Conservation (phyloP, 2,888 invertebrate species). For the Hololepta plana region DNA sequence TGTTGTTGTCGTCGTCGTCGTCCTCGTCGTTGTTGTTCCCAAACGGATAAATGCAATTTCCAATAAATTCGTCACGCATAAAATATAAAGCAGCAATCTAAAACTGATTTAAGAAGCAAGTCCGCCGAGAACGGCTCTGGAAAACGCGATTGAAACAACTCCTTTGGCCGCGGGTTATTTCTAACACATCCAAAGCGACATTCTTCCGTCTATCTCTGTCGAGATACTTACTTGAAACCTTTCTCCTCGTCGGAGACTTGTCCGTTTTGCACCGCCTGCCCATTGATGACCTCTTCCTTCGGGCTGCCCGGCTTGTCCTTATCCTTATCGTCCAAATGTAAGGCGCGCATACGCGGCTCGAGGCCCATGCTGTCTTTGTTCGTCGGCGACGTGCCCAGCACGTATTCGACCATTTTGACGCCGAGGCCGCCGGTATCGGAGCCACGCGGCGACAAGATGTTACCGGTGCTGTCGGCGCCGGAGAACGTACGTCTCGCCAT, state of each 20-base stretch:
- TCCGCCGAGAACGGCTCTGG: too few species aligned
- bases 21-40: too few species aligned
- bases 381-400: slow-evolving; percentile 82
- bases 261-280: slow-evolving; percentile 31
- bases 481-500: slow-evolving; percentile 62
- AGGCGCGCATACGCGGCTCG: slow-evolving; percentile 44
- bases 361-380: slow-evolving; percentile 42
- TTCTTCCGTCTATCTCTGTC: slow-evolving; percentile 2
- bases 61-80: too few species aligned
- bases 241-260: slow-evolving; percentile 30
- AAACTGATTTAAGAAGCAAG: too few species aligned
- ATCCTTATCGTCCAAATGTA: slow-evolving; percentile 40
- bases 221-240: slow-evolving; percentile 65
- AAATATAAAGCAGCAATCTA: too few species aligned
- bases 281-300: slow-evolving; percentile 30
- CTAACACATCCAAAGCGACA: neutral
- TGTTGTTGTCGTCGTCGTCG: too few species aligned
- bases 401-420: slow-evolving; percentile 97
- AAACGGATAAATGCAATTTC: too few species aligned
- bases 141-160: too few species aligned
- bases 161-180: too few species aligned
- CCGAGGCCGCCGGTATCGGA: slow-evolving; percentile 81
- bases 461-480: slow-evolving; percentile 32
- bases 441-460: slow-evolving; percentile 53
- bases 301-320: slow-evolving; percentile 37